Percentiles rank a stretch among this genome's conserved stretches.
phyloP scores from a whole-genome alignment of 2,113 vertebrate genomes.

The Bos taurus region ARS-UCD2.0 NC_037343.1:13845001-13845500 shows the following conservation, averaged over 20 bases:
- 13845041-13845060: neutral
- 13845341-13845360: neutral
- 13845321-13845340: neutral
- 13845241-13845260: neutral
- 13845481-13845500: too few relatives aligned
- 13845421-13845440: too few relatives aligned
- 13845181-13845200: neutral
- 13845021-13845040: neutral
- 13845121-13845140: neutral
- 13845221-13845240: constrained; percentile 7
- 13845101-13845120: neutral
- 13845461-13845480: too few relatives aligned
- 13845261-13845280: neutral
- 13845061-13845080: neutral
- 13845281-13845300: neutral
- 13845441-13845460: too few relatives aligned
- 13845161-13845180: neutral
- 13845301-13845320: neutral
- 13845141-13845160: neutral
- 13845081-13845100: neutral
- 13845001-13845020: neutral
- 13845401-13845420: neutral
- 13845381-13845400: neutral
- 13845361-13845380: neutral
- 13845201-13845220: neutral